Evolutionary conservation across 2,113 vertebrate genomes (phyloP).

Genomic region (Okapia johnstoni): DNA sequence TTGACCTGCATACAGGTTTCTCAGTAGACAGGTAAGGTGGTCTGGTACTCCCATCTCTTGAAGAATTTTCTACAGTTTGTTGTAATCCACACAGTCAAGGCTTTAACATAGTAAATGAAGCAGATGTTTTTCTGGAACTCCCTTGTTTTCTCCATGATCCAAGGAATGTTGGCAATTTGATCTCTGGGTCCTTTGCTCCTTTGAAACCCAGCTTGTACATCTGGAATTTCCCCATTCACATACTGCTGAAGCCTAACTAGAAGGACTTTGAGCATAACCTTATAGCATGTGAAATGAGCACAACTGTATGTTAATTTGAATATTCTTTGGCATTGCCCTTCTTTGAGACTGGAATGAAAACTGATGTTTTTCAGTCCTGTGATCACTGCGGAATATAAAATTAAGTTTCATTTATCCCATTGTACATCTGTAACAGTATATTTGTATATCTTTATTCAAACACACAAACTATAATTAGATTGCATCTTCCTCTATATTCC

Average conservation of each 20-base stretch:
- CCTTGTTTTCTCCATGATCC: neutral
- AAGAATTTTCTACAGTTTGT: neutral
- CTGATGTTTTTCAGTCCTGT: neutral
- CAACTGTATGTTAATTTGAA: neutral
- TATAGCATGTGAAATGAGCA: neutral
- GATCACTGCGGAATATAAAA: neutral
- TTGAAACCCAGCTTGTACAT: neutral
- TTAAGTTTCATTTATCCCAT: neutral
- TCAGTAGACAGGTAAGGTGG: neutral
- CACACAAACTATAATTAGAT: neutral
- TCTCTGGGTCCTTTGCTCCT: neutral
- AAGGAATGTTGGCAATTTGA: neutral
- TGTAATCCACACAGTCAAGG: neutral
- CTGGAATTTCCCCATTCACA: neutral
- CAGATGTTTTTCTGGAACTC: neutral
- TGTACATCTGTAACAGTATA: neutral
- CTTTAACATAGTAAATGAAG: neutral
- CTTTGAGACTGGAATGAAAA: neutral
- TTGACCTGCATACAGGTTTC: neutral
- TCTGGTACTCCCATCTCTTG: neutral
- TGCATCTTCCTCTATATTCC: neutral
- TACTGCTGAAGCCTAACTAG: neutral
- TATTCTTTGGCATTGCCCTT: neutral
- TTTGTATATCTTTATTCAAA: neutral
- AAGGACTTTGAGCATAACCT: neutral